Evolutionary conservation across 2,888 invertebrate species (phyloP), one percentile per base, ranked within the genome.

Genomic region (Sinohyriopsis cumingii): DNA sequence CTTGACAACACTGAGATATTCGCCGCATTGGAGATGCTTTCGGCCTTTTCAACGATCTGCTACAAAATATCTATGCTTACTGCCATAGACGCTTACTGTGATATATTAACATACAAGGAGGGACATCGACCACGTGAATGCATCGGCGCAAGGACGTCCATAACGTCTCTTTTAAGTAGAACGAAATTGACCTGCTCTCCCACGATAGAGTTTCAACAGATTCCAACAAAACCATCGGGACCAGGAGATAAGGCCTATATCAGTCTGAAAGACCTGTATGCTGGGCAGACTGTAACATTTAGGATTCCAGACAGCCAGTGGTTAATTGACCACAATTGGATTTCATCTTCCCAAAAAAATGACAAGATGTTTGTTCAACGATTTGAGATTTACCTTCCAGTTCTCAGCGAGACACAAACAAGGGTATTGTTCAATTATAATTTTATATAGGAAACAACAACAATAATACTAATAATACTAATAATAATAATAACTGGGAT

Each of bases 361-460:
- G 24, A 53, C 9, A 53, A 53, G 22, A 63, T 63, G 0, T 63
- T 63, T 53, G 63, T 63, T 18, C 63, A 63, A 22, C 18, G 63
- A 22, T 63, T 63, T 54, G 63, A 63, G 54, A 24, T 63, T 12
- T 63, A 63, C 24, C 45, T 63, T 22, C 63, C 63, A 2, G 54
- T 63, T 6, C 19, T 12, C 20, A 55, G 63, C 15, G 6, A 9
- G 15, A 22, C 22, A 1, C 25, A 63, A n/a, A 63, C 4, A 22
- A 19, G 55, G 12, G 63, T 63, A 63, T 45, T 12, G 45, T 45
- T 45, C 3, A 12, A 12, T 45, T 12, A 12, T 12, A 0, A 33
- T 1, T 45, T 12, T 45, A 12, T 12, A 45, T 45, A 0, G 45
- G 12, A 45, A 12, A 45, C 12, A 33, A 33, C 7, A 33, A 33